Base-by-base conservation (phyloP, 2,888 invertebrate species). In the Trypoxylon attenuatum region DNA sequence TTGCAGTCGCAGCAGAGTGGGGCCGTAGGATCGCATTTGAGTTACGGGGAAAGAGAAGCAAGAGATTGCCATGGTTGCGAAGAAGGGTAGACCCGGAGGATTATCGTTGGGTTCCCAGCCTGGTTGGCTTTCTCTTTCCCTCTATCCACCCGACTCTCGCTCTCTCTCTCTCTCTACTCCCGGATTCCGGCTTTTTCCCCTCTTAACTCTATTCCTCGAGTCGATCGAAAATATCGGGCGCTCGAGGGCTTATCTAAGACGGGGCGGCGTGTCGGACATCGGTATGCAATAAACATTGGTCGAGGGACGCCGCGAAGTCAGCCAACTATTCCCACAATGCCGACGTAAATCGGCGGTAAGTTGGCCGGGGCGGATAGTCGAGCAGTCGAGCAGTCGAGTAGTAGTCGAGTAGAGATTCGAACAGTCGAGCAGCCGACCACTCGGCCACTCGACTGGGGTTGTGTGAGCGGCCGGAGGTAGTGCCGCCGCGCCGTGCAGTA, bases 201-300 rank as follows among this genome's bases (percentile, higher is more conserved):
- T 19, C 15, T 22, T 43, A 23, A 58, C 29, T 29, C 49, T 22
- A 51, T 59, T 54, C 29, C 19, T 3, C 25, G 27, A n/a, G 5
- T 39, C 43, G 56, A 53, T 53, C 50, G 41, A 22, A 38, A 52
- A 49, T 46, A 51, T 27, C 56, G 33, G 38, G 5, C 33, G 18
- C 10, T 27, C 8, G 8, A n/a, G 51, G 5, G 52, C 58, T 64
- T 53, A 50, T 59, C 53, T 54, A 52, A 57, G 67, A 49, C 47
- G 47, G 51, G 22, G 15, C 18, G 38, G 43, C 56, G 38, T 53
- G 42, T 42, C 22, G 23, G 63, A 55, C 71, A 76, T 78, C 51
- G 76, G 72, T 76, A 76, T 78, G 78, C 77, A 78, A 77, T 77
- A 79, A 74, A 77, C 70, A 77, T 69, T 65, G 59, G 62, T 76